Evolutionary conservation across 2,888 invertebrate genomes (phyloP).

Genomic region (Calliopum simillimum): DNA sequence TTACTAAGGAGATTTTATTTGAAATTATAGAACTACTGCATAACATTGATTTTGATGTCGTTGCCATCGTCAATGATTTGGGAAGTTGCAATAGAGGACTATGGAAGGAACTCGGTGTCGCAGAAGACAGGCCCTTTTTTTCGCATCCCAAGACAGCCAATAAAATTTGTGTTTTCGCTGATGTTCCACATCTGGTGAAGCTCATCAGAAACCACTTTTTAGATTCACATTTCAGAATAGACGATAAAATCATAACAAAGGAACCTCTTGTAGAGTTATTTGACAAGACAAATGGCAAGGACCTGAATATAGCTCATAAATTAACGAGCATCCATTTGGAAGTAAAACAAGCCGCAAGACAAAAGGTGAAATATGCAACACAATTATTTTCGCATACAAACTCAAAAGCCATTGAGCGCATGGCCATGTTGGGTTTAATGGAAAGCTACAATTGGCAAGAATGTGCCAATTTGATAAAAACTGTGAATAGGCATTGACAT

Average conservation of each 20-base stretch:
- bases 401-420: conserved; percentile 35
- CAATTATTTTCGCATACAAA: conserved; percentile 44
- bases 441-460: conserved; percentile 35
- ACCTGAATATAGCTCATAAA: conserved; percentile 37
- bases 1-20: no score
- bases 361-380: conserved; percentile 42
- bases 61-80: no score
- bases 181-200: conserved; percentile 36
- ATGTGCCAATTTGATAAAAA: conserved; percentile 36
- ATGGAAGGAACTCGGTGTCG: no score
- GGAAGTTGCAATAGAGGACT: no score
- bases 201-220: conserved; percentile 33
- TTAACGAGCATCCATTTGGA: conserved; percentile 23
- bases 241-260: conserved; percentile 29
- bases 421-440: conserved; percentile 35
- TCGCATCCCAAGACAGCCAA: no score
- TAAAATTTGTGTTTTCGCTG: conserved; percentile 32
- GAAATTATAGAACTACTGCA: no score
- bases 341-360: conserved; percentile 28
- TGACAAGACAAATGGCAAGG: neutral
- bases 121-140: no score
- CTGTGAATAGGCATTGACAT: no score
- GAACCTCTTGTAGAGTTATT: conserved; percentile 32
- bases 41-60: no score
- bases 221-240: conserved; percentile 26